A percentile compares a stretch with the other conserved stretches of the same genome.
Evolutionary conservation across 2,888 invertebrate genomes (phyloP).

Genomic region (Euzetes globulus): DNA sequence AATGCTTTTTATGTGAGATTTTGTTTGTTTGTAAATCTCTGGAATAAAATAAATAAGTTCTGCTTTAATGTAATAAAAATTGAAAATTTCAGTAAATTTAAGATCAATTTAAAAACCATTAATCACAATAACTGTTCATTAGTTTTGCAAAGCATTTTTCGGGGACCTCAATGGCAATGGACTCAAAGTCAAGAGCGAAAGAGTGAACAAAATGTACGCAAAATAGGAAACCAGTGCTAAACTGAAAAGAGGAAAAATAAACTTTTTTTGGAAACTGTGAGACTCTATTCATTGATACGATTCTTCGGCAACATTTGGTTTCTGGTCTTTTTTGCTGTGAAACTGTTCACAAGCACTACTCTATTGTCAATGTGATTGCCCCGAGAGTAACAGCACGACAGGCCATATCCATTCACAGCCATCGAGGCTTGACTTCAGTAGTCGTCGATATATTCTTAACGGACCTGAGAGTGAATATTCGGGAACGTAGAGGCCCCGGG

Average conservation of each 20-base stretch:
- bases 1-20: neutral
- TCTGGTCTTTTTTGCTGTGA: neutral
- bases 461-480: neutral
- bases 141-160: neutral
- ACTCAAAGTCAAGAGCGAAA: neutral
- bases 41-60: neutral
- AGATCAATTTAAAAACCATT: neutral
- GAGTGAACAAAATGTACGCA: neutral
- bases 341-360: slow-evolving; percentile 1
- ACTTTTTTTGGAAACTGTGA: neutral
- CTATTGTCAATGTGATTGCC: neutral
- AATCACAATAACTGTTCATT: neutral
- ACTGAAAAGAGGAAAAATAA: neutral
- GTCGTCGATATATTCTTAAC: slow-evolving; percentile 15
- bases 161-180: neutral
- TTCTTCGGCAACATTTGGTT: neutral
- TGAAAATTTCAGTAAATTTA: neutral
- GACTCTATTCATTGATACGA: neutral
- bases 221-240: neutral
- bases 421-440: slow-evolving; percentile 10
- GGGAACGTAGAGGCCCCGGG: neutral
- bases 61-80: neutral
- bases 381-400: slow-evolving; percentile 5
- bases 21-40: neutral
- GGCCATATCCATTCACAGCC: slow-evolving; percentile 10